Base-by-base conservation (phyloP, 1,140 invertebrate genomes). In the Lycorma delicatula region DNA sequence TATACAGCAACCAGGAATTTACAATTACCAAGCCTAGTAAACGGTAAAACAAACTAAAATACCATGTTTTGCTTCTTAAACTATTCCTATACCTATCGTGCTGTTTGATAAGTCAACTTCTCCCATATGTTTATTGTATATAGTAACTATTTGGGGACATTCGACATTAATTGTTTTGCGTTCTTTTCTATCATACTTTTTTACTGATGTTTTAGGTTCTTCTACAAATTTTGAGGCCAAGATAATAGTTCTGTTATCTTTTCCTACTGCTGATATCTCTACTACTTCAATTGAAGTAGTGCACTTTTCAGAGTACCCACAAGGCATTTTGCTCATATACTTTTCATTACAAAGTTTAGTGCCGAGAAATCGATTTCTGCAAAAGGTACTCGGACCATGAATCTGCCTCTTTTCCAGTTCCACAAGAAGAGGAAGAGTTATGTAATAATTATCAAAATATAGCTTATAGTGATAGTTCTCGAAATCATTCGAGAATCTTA, bases 241-340 rank as follows among this genome's bases (percentile, higher is more conserved):
- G 58, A 65, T 68, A 46, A 74, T 72, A 56, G 53, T 29, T 64
- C 73, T 74, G 60, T 70, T 76, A 58, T 74, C 64, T 16, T 57
- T 55, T 61, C 63, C 64, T n/a, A 25, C 22, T 36, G 49, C 53
- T 31, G 61, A 63, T 0, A 64, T 44, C 11, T 60, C 44, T 5
- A 65, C 59, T 13, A 53, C 56, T 44, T 60, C 56, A 36, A 54
- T 34, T 36, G 56, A 41, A 28, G 56, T 26, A 36, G 44, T 49
- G n/a, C 36, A 59, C 28, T 52, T 60, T 27, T 60, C 58, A 12
- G 49, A 53, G 38, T 27, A 48, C 6, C 64, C 63, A 46, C 63
- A 25, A 7, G 56, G 55, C 62, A 56, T 44, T 26, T 65, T 64
- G 46, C 49, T 59, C 20, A 61, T 25, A 3, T 27, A 28, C 55